Base-by-base conservation (phyloP, 2,888 invertebrate species). In the Chrysolina haemoptera region DNA sequence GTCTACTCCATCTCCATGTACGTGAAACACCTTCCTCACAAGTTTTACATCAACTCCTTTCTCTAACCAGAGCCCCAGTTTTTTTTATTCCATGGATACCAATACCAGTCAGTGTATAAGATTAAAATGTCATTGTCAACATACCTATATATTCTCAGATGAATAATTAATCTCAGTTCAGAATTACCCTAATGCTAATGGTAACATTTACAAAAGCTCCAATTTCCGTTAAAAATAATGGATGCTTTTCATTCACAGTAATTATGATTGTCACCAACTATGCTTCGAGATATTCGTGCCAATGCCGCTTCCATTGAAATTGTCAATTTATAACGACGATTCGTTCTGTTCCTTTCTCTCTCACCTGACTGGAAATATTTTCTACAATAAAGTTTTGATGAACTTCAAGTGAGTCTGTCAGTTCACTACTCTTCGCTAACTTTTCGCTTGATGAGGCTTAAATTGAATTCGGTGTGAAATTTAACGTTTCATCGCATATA, bases 261-360 rank as follows among this genome's bases (percentile, higher is more conserved):
- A 68, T 73, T 73, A 73, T 59, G 48, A 73, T 64, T 69, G 68
- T 73, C 73, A 73, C 65, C 73, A 48, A 46, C 55, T 68, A 68
- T 59, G 22, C 64, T 68, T 62, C 67, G 67, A 62, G 67, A 40
- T 62, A 62, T 67, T 62, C 41, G 62, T 20, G 46, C 27, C 40
- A 65, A 59, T 63, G 64, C 68, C 46, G n/a, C 40, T 43, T 16
- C 59, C 20, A 68, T 65, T 73, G 73, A 69, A 73, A 73, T 65
- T 65, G 68, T 73, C 68, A 68, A 73, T 73, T 73, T 46, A 73
- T 64, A 73, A 59, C 59, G 11, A 9, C 9, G 10, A 18, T 11
- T 18, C 12, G 20, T 9, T 20, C 53, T 12, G 53, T 11, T 53
- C 11, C 11, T 18, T 14, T 18, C 53, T 12, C 5, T 16, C 35